phyloP scores from a whole-genome alignment of 2,888 invertebrate species.

The Xestia rhomboidea region DNA sequence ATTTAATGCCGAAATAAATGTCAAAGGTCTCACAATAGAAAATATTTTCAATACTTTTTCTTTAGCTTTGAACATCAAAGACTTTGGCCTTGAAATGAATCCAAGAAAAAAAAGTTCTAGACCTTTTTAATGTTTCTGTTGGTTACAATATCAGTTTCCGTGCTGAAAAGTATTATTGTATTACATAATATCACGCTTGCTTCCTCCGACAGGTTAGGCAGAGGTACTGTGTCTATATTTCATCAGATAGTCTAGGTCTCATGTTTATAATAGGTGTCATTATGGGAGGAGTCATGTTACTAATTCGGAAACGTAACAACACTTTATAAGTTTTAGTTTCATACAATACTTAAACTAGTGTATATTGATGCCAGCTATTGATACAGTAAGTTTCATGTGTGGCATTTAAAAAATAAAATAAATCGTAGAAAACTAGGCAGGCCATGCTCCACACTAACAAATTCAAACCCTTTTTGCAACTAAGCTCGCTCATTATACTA shows the following conservation, averaged over 20 bases:
- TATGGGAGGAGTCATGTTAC: too few species aligned
- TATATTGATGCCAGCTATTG: background rate
- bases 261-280: too few species aligned
- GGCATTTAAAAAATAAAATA: background rate
- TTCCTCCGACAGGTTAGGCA: background rate
- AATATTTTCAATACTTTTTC: constrained; percentile 8
- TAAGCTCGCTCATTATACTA: constrained; percentile 33
- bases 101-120: background rate
- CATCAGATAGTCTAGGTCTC: background rate
- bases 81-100: background rate
- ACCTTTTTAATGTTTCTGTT: constrained; percentile 6
- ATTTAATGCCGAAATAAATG: constrained; percentile 1
- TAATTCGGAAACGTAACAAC: background rate
- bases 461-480: background rate
- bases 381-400: background rate
- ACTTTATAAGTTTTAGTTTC: background rate
- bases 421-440: background rate
- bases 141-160: background rate
- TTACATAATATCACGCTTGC: background rate
- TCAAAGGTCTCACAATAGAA: background rate
- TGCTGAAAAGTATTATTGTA: background rate
- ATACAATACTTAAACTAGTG: background rate
- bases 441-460: background rate
- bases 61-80: constrained; percentile 21
- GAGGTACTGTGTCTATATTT: background rate